Conservation (phyloP, 2,888 invertebrate genomes). For the Clusia tigrina region DNA sequence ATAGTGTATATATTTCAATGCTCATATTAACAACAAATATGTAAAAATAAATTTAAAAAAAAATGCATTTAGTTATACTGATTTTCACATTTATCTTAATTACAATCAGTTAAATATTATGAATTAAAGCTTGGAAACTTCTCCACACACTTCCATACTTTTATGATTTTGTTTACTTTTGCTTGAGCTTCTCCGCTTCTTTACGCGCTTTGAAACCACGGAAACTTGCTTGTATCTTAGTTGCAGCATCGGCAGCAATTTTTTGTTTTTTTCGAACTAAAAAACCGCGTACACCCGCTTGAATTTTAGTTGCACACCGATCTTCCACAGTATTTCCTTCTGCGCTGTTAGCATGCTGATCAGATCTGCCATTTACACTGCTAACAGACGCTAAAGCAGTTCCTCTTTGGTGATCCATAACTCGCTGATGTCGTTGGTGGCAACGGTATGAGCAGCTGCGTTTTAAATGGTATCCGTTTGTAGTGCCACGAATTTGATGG, state of each 20-base stretch:
- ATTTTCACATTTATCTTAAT: no score
- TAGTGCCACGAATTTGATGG: constrained; percentile 30
- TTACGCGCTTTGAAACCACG: constrained; percentile 65
- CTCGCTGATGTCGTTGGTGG: constrained; percentile 36
- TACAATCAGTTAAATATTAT: no score
- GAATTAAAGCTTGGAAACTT: no score
- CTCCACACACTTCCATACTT: no score
- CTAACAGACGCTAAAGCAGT: constrained; percentile 17
- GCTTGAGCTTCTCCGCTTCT: constrained; percentile 56
- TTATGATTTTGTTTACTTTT: constrained; percentile 40
- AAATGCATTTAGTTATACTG: no score
- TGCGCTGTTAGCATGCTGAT: constrained; percentile 29
- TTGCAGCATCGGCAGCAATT: constrained; percentile 61
- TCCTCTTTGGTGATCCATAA: constrained; percentile 31
- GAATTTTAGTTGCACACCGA: constrained; percentile 62
- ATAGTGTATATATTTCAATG: no score
- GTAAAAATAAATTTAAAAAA: no score
- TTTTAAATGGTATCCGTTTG: constrained; percentile 28
- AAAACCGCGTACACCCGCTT: constrained; percentile 62
- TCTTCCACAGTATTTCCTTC: constrained; percentile 48
- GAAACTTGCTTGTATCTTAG: constrained; percentile 64
- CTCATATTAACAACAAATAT: no score
- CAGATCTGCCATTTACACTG: constrained; percentile 12
- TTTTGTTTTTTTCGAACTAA: constrained; percentile 62
- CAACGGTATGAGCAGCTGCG: constrained; percentile 30